Evolutionary conservation across 2,797 vertebrate genomes (phyloP), one percentile per base, ranked within the genome.

Genomic region (Graptemys geographica): DNA sequence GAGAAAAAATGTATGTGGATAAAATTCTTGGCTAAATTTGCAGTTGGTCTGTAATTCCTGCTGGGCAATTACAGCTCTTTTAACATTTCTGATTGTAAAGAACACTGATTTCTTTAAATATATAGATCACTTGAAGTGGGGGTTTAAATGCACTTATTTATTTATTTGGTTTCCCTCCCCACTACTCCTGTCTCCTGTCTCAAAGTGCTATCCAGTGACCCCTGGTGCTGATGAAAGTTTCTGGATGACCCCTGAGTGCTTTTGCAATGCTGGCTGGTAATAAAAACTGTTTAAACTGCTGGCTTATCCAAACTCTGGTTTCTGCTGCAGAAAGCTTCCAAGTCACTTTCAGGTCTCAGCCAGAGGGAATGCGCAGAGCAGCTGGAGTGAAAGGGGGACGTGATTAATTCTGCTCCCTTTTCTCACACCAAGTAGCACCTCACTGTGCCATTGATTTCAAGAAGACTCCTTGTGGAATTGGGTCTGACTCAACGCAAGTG

Each of bases 201-300:
- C 76, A 94, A 97, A 98, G 98, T 98, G 98, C 98, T 98, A 99
- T 98, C 98, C 98, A 98, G 89, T 99, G 99, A 99, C 98, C 99
- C 98, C 98, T 96, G 96, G 98, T 99, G 98, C 98, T 99, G 99
- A 99, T 99, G 99, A 99, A 98, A 98, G 98, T 96, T 97, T 97
- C 97, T 83, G 59, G 91, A 93, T 98, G 98, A 98, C 98, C 98
- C 97, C 97, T 97, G 98, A 98, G 98, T 97, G 97, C 97, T 98
- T 98, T 98, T 96, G 98, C 99, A 99, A 98, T 98, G 97, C 97
- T 97, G 97, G 97, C 98, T 98, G 97, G 97, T 98, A 97, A 98
- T 98, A 99, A 99, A 98, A 98, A 78, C 96, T n/a, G 31, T 90
- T 96, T 97, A 97, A 98, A 98, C 79, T 95, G 96, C 96, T 94